A percentile compares a stretch with the other conserved stretches of the same genome.
Conservation (phyloP, 2,113 vertebrate genomes). For the Osmerus eperlanus region DNA sequence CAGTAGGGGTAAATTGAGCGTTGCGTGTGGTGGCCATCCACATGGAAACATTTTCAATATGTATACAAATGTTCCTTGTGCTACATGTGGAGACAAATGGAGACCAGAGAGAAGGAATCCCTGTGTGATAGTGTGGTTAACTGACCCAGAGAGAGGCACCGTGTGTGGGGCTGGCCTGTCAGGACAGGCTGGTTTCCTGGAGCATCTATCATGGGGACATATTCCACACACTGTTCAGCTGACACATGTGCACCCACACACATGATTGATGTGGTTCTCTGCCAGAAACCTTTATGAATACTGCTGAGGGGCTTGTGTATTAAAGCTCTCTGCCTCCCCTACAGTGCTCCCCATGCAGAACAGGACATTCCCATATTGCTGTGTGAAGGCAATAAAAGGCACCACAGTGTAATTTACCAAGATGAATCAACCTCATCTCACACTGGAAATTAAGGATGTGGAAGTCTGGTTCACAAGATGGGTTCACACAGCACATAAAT, state of each 20-base stretch:
- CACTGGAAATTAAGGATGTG: conserved; percentile 4
- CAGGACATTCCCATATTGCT: conserved; percentile 1
- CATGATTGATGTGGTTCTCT: conserved; percentile 1
- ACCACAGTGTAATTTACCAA: conserved; percentile 17
- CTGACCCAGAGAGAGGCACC: neutral
- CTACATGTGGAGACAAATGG: neutral
- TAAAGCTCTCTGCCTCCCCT: neutral
- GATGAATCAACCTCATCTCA: conserved; percentile 20
- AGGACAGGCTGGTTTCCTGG: neutral
- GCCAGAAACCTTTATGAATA: conserved; percentile 2
- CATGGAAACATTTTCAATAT: too few relatives aligned
- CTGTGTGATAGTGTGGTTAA: too few relatives aligned
- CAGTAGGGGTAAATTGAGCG: too few relatives aligned
- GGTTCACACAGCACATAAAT: neutral
- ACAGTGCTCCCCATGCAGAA: neutral
- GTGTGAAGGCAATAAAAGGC: conserved; percentile 9
- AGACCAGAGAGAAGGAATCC: neutral
- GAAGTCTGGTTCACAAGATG: neutral
- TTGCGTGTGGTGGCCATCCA: too few relatives aligned
- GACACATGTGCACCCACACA: neutral
- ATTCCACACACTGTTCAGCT: neutral
- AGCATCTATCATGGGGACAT: neutral
- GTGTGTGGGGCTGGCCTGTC: neutral
- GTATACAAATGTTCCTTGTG: too few relatives aligned
- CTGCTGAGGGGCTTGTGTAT: neutral